Conservation (phyloP, 2,113 vertebrate genomes). For the Ramphastos sulfuratus region DNA sequence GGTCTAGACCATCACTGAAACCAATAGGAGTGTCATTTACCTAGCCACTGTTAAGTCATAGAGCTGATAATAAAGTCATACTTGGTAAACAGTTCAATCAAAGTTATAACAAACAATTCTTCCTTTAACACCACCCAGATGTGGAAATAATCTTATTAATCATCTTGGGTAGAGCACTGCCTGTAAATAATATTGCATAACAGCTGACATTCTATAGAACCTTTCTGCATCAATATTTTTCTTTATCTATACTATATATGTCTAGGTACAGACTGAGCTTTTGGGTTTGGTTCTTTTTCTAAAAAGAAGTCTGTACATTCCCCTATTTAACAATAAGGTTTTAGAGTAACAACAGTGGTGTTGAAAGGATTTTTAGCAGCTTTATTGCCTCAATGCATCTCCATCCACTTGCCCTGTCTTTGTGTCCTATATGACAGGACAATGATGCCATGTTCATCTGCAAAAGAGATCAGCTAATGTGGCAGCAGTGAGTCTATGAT, state of each 20-base stretch:
- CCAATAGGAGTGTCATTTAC: neutral
- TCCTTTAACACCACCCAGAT: neutral
- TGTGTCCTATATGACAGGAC: neutral
- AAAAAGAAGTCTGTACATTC: neutral
- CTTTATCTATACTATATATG: neutral
- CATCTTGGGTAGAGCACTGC: neutral
- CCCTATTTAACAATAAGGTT: neutral
- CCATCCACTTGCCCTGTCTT: neutral
- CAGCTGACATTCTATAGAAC: neutral
- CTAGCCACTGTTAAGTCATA: neutral
- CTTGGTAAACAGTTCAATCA: slow-evolving; percentile 8
- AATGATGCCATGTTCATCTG: neutral
- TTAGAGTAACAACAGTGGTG: neutral
- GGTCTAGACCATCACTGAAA: neutral
- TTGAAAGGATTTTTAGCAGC: neutral
- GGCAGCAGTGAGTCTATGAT: neutral
- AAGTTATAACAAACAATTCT: slow-evolving; percentile 35
- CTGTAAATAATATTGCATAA: slow-evolving; percentile 44
- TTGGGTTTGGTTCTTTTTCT: neutral
- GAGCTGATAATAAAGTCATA: neutral
- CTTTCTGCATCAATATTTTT: neutral
- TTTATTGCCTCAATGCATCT: neutral
- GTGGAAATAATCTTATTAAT: slow-evolving; percentile 42
- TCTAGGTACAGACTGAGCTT: neutral
- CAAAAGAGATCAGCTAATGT: neutral